These are phyloP conservation scores for Phrynocephalus guinanensis DNA, from an alignment of 2,797 vertebrate species.

Conservation along the genomic window DNA sequence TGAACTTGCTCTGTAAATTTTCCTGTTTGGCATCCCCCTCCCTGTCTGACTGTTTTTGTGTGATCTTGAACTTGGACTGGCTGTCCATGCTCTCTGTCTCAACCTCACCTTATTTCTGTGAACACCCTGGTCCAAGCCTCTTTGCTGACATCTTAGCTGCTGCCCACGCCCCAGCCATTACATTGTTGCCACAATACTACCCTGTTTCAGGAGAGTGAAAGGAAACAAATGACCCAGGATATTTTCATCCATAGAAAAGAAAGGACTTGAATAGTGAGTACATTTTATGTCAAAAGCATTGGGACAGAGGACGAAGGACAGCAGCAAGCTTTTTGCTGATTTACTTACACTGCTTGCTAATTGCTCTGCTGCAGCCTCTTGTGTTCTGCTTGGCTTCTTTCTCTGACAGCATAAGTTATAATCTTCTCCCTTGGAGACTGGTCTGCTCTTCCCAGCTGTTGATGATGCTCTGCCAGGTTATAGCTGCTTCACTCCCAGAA, in stretches of 20 bases:
- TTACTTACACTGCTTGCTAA: constrained; percentile 10
- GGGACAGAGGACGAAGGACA: not conserved
- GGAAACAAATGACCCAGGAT: no score
- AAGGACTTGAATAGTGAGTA: not conserved
- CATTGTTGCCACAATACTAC: no score
- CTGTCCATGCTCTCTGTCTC: no score
- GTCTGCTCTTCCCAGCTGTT: constrained; percentile 1
- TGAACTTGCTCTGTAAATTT: no score
- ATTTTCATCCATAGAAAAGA: not conserved
- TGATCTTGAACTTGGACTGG: no score
- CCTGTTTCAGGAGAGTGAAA: not conserved
- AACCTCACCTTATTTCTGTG: no score
- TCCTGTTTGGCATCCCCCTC: no score
- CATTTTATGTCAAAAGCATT: not conserved
- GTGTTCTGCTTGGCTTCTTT: constrained; percentile 31
- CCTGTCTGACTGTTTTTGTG: no score
- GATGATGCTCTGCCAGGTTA: not conserved
- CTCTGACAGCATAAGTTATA: constrained; percentile 38
- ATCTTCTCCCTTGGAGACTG: constrained; percentile 19
- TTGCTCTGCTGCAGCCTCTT: constrained; percentile 11
- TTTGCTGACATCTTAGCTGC: no score
- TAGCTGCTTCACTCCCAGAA: not conserved
- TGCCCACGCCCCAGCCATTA: no score
- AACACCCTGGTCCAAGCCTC: no score
- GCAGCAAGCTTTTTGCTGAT: constrained; percentile 14